phyloP scores from a whole-genome alignment of 2,888 invertebrate genomes.

The Agonopterix alstromeriana region DNA sequence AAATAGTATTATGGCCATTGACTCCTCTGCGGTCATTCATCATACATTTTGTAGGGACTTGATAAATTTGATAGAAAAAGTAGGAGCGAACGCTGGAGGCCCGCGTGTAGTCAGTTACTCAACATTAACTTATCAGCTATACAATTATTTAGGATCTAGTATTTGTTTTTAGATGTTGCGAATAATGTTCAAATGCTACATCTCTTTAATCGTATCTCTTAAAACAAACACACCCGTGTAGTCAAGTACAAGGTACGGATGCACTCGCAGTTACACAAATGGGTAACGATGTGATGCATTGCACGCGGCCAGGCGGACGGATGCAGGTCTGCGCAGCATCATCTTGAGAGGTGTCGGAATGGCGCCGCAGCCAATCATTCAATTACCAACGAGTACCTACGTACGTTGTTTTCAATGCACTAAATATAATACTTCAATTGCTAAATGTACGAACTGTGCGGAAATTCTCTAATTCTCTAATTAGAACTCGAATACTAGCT shows the following conservation, averaged over 20 bases:
- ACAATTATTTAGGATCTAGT: too few species aligned
- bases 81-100: too few species aligned
- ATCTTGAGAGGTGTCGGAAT: slow-evolving; percentile 54
- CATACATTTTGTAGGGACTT: too few species aligned
- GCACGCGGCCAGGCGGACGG: slow-evolving; percentile 22
- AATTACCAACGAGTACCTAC: slow-evolving; percentile 34
- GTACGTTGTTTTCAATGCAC: slow-evolving; percentile 20
- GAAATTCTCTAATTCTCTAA: not conserved
- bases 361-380: slow-evolving; percentile 62
- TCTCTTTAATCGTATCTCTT: too few species aligned
- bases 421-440: not conserved
- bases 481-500: too few species aligned
- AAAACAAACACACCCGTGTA: not conserved
- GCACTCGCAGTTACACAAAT: slow-evolving; percentile 20
- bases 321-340: slow-evolving; percentile 44
- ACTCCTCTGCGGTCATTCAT: too few species aligned
- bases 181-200: too few species aligned
- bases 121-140: too few species aligned
- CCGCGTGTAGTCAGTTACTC: too few species aligned
- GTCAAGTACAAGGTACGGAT: not conserved
- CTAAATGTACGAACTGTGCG: not conserved
- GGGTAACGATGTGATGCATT: slow-evolving; percentile 39
- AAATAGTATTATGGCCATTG: too few species aligned
- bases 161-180: too few species aligned
- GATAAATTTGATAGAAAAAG: too few species aligned